phyloP scores from a whole-genome alignment of 1,140 invertebrate genomes.

The Hypsibius dujardini region DNA sequence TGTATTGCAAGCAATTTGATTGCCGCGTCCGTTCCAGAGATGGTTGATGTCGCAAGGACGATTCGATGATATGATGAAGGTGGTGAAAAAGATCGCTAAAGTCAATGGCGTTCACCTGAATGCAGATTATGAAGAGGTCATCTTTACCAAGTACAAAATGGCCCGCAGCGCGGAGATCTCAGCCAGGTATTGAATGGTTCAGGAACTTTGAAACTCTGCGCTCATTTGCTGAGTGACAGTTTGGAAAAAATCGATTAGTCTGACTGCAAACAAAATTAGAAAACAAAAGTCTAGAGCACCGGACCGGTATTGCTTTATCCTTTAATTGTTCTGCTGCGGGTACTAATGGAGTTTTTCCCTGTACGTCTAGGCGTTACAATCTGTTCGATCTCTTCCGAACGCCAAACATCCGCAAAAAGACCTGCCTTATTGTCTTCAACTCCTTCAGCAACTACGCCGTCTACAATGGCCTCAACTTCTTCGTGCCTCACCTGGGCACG shows the following conservation, averaged over 20 bases:
- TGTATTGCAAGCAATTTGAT: constrained; percentile 24
- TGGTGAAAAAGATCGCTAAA: constrained; percentile 56
- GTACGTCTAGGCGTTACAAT: constrained; percentile 16
- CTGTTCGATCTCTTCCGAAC: constrained; percentile 23
- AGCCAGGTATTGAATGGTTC: no score
- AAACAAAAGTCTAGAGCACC: no score
- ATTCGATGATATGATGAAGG: constrained; percentile 30
- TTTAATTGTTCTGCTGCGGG: no score
- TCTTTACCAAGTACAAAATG: constrained; percentile 1
- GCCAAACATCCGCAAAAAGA: constrained; percentile 22
- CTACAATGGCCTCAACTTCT: constrained; percentile 66
- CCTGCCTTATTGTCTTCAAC: constrained; percentile 23
- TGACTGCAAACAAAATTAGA: no score
- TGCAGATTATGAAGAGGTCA: background rate
- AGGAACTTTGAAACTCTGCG: no score
- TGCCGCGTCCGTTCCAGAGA: background rate
- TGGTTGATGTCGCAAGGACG: constrained; percentile 17
- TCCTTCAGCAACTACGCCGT: constrained; percentile 34
- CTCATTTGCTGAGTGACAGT: no score
- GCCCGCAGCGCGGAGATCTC: no score
- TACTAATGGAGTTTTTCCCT: no score
- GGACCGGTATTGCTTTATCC: no score
- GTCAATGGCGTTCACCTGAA: constrained; percentile 39
- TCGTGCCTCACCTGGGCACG: constrained; percentile 62
- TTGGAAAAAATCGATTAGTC: no score